phyloP scores from a whole-genome alignment of 2,797 vertebrate genomes.

The Myripristis jacobus region DNA sequence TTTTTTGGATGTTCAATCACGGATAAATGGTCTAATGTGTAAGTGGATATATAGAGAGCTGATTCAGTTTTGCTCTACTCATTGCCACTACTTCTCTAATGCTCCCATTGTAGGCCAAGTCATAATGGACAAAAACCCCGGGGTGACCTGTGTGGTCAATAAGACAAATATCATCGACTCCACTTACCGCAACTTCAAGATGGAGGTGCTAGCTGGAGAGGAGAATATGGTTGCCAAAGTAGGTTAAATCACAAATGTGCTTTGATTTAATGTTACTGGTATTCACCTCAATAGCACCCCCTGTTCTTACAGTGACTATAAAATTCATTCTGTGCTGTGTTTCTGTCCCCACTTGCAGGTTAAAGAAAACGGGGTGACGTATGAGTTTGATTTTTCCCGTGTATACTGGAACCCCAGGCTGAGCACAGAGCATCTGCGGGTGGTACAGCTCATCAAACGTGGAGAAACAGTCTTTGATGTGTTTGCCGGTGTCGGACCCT shows the following conservation, averaged over 20 bases:
- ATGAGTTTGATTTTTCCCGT: constrained; percentile 95
- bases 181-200: constrained; percentile 94
- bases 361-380: constrained; percentile 90
- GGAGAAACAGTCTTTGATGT: constrained; percentile 91
- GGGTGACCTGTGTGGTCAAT: constrained; percentile 94
- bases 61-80: background rate
- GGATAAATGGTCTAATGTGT: constrained; percentile 5
- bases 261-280: background rate
- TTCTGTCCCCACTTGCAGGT: constrained; percentile 83
- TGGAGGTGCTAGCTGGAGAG: constrained; percentile 95
- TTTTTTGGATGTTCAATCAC: constrained; percentile 11
- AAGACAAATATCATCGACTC: constrained; percentile 92
- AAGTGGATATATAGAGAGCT: constrained; percentile 2
- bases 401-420: constrained; percentile 99
- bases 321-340: background rate
- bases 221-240: constrained; percentile 93
- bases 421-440: constrained; percentile 90
- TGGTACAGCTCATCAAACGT: constrained; percentile 83
- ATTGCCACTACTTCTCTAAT: background rate
- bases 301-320: background rate
- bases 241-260: constrained; percentile 42
- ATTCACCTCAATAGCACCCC: background rate
- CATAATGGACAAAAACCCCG: constrained; percentile 96
- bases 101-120: constrained; percentile 86
- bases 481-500: constrained; percentile 95